Evolutionary conservation across 2,797 vertebrate species (phyloP).

Genomic region (Xerus rutilus): DNA sequence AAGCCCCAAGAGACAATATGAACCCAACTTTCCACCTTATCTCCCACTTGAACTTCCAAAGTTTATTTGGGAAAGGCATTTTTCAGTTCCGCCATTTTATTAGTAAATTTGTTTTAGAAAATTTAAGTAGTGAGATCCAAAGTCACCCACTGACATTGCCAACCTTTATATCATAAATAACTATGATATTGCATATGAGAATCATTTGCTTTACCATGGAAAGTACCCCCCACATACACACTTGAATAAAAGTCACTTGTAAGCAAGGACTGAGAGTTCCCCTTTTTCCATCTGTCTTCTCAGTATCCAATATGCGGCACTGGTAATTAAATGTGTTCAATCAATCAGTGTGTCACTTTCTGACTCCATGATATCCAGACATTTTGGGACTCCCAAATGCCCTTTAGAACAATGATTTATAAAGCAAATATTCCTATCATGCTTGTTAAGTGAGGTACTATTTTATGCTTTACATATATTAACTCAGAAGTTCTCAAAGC

Average conservation of each 20-base stretch:
- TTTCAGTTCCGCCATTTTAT: slow-evolving; percentile 57
- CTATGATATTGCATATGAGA: not conserved
- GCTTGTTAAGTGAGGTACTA: not conserved
- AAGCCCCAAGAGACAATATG: slow-evolving; percentile 42
- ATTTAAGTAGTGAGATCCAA: slow-evolving; percentile 27
- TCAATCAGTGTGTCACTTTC: slow-evolving; percentile 29
- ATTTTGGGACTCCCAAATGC: not conserved
- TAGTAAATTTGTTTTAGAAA: slow-evolving; percentile 59
- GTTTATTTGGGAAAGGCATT: slow-evolving; percentile 77
- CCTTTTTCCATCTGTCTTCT: not conserved
- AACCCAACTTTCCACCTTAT: slow-evolving; percentile 28
- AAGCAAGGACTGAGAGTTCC: not conserved
- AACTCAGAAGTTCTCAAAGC: slow-evolving; percentile 33
- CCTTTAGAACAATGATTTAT: not conserved
- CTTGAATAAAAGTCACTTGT: not conserved
- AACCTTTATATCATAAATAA: slow-evolving; percentile 17
- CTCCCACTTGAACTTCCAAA: slow-evolving; percentile 68
- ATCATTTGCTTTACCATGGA: not conserved
- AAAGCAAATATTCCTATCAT: not conserved
- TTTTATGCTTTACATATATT: not conserved
- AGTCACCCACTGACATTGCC: not conserved
- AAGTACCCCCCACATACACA: not conserved
- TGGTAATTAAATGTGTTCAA: not conserved
- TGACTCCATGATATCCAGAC: not conserved
- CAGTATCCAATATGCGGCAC: not conserved